Evolutionary conservation across 2,888 invertebrate species (phyloP).

Genomic region (Orthosia gracilis): DNA sequence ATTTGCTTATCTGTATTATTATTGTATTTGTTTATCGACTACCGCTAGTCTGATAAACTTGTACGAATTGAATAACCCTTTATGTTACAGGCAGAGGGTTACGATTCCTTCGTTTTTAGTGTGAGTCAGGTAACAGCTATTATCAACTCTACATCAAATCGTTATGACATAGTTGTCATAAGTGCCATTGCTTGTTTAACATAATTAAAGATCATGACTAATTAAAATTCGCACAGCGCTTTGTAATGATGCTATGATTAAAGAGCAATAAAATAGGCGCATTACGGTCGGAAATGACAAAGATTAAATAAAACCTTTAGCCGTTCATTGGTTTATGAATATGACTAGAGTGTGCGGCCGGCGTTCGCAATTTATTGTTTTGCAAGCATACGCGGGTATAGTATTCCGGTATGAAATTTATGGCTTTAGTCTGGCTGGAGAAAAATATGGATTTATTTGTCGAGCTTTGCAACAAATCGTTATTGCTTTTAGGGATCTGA

Average conservation of each 20-base stretch:
- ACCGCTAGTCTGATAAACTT: too few species aligned
- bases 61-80: too few species aligned
- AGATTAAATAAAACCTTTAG: constrained; percentile 75
- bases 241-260: constrained; percentile 33
- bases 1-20: too few species aligned
- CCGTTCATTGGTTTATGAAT: constrained; percentile 74
- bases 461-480: constrained; percentile 79
- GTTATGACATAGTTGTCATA: background rate
- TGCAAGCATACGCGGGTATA: constrained; percentile 82
- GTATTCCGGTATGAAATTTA: constrained; percentile 83
- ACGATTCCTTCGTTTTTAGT: too few species aligned
- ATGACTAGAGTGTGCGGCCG: constrained; percentile 76
- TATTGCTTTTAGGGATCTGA: constrained; percentile 75
- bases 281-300: constrained; percentile 49
- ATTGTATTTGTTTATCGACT: too few species aligned
- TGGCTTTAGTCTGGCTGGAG: constrained; percentile 80
- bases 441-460: constrained; percentile 86
- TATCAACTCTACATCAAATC: too few species aligned
- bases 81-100: too few species aligned
- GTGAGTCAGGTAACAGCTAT: too few species aligned
- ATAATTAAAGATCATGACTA: constrained; percentile 32
- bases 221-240: constrained; percentile 24
- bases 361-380: constrained; percentile 86
- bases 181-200: background rate
- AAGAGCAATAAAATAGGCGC: constrained; percentile 49